A percentile compares a stretch with the other conserved stretches of the same genome.
These are phyloP conservation scores for Hartigia nigra DNA, from an alignment of 2,888 invertebrate genomes.

Conservation along the genomic window DNA sequence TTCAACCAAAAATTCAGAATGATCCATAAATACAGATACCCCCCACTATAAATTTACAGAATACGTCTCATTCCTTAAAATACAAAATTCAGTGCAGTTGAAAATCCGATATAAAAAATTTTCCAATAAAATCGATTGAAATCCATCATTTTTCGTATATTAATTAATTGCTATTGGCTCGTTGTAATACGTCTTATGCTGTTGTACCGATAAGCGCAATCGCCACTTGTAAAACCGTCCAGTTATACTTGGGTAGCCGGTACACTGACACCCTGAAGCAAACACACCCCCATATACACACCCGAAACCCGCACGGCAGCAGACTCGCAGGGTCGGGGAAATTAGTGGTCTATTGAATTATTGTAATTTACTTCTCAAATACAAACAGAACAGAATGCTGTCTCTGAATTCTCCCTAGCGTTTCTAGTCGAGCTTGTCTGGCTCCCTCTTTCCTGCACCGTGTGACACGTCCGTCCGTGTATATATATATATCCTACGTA, in stretches of 20 bases:
- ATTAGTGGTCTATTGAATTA: conserved; percentile 65
- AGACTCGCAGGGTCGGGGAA: conserved; percentile 40
- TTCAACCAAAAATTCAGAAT: background rate
- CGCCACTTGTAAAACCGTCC: background rate
- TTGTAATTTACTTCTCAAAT: conserved; percentile 64
- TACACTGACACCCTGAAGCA: background rate
- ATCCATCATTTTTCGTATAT: background rate
- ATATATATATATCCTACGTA: background rate
- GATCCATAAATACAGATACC: background rate
- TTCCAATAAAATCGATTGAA: background rate
- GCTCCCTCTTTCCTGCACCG: background rate
- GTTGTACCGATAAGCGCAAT: background rate
- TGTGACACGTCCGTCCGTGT: background rate
- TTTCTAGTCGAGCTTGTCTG: conserved; percentile 11
- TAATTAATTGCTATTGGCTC: background rate
- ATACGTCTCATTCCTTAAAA: background rate
- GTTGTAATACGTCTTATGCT: background rate
- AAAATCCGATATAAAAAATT: background rate
- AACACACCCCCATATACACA: background rate
- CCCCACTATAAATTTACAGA: background rate
- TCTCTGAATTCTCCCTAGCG: conserved; percentile 13
- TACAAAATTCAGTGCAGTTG: no score
- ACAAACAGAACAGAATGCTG: conserved; percentile 50
- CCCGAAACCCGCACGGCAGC: background rate
- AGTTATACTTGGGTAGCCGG: background rate